Evolutionary conservation across 2,888 invertebrate genomes (phyloP), one percentile per base, ranked within the genome.

Genomic region (Spodoptera picta): DNA sequence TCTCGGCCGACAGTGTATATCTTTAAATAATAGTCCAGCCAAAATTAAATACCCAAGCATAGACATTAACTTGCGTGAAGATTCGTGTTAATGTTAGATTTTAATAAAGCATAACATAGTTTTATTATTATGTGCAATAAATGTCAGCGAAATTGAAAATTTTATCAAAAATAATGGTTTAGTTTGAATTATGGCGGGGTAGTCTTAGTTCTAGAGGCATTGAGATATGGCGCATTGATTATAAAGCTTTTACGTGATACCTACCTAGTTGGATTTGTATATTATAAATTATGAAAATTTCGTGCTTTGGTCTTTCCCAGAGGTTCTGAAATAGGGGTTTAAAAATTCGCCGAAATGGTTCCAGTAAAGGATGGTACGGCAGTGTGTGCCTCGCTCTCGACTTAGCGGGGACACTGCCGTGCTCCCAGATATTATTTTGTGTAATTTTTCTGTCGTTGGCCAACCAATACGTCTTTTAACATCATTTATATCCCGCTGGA

Each of bases 21-120:
- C 57, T 60, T 57, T 60, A 74, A 74, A 74, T 73, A 69, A 74
- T 74, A 49, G 74, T 36, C 59, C 43, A 27, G 56, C 36, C 75
- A 63, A 73, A 74, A 73, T 73, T 73, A 74, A 70, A 73, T 74
- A 74, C 46, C 46, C 66, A 7, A 52, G 24, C 70, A 70, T 52
- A 66, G 62, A 60, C 60, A 70, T 74, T 70, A 63, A 73, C 46
- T 70, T 49, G 60, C 51, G 46, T 62, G 66, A 70, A 73, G 62
- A 73, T 70, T 65, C 70, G 10, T 56, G 56, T 66, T 60, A 70
- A 74, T 66, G 54, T 46, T 58, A 54, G 41, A 65, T 70, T 70
- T 66, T 73, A 74, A 74, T 73, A 74, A 73, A 63, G 67, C 47
- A 56, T 47, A 47, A 36, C 57, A 69, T 69, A 70, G 73, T 70